Evolutionary conservation across 2,113 vertebrate species (phyloP).

Genomic region (Dicrurus megarhynchus): DNA sequence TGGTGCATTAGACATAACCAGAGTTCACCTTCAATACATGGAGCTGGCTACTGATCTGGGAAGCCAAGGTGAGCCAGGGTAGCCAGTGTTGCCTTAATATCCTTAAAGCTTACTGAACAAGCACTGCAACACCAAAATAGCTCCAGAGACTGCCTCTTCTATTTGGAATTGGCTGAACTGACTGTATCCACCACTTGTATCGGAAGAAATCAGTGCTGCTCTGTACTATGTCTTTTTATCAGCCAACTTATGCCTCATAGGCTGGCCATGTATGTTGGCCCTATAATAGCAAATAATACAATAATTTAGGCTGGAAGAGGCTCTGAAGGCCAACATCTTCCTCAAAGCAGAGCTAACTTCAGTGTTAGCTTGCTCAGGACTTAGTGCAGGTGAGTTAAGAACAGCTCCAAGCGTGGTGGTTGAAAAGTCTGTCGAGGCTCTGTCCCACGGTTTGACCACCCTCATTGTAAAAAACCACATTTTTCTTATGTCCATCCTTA

Average conservation of each 20-base stretch:
- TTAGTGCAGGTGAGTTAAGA: not conserved
- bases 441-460: not conserved
- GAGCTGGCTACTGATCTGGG: not conserved
- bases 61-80: not conserved
- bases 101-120: conserved; percentile 11
- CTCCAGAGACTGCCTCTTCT: not conserved
- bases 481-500: not conserved
- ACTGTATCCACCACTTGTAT: not conserved
- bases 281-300: not conserved
- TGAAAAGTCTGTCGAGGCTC: not conserved
- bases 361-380: not conserved
- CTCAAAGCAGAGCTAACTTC: not conserved
- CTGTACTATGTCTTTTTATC: not conserved
- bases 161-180: not conserved
- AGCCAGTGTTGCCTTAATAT: not conserved
- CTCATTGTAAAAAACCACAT: not conserved
- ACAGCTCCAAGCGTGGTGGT: not conserved
- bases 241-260: not conserved
- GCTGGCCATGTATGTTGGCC: rapidly evolving
- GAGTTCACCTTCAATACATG: conserved; percentile 2
- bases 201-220: not conserved
- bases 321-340: not conserved
- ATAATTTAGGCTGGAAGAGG: not conserved
- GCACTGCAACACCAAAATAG: not conserved
- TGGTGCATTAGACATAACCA: not conserved